Base-by-base conservation (phyloP, 2,113 vertebrate species). In the Mirounga angustirostris region DNA sequence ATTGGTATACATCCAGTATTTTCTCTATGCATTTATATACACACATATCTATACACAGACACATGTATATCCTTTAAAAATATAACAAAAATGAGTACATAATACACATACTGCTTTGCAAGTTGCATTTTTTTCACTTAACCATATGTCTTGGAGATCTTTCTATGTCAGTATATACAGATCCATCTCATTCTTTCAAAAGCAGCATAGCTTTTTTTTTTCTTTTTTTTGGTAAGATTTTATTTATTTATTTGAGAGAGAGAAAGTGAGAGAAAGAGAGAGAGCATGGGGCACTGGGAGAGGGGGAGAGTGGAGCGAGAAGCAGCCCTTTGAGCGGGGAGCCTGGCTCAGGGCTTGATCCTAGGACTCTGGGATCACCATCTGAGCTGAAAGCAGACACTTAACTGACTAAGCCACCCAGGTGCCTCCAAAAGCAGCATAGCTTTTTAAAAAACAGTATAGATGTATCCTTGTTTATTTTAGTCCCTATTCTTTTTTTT, bases 101-200 rank as follows among this genome's bases (percentile, higher is more conserved):
- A 74, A 71, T 69, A 81, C 4, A 85, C 2, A 18, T 91, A n/a
- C 18, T 82, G 56, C 5, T 94, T 54, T 83, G 46, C 16, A 92
- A 78, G 56, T 58, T 86, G 58, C 22, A n/a, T 79, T 43, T 61
- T 63, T 85, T 65, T 30, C 56, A 94, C 10, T 63, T 71, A 93
- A 83, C 10, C 50, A 4, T 96, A 11, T 80, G 36, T 90, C 80
- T 96, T 93, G 19, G 24, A 67, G 24, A 63, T 71, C 16, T 26
- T 86, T 78, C 61, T 63, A 26, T 16, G 3, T 85, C 40, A 88
- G 14, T 46, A 54, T 19, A 63, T 91, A 63, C 7, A 52, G 74
- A 95, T 52, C 43, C 22, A 86, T n/a, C 7, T 76, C 7, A 13
- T 69, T 73, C 18, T 91, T 94, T 91, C 43, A 89, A 93, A 89